phyloP scores from a whole-genome alignment of 2,113 vertebrate species.

The Monopterus albus region DNA sequence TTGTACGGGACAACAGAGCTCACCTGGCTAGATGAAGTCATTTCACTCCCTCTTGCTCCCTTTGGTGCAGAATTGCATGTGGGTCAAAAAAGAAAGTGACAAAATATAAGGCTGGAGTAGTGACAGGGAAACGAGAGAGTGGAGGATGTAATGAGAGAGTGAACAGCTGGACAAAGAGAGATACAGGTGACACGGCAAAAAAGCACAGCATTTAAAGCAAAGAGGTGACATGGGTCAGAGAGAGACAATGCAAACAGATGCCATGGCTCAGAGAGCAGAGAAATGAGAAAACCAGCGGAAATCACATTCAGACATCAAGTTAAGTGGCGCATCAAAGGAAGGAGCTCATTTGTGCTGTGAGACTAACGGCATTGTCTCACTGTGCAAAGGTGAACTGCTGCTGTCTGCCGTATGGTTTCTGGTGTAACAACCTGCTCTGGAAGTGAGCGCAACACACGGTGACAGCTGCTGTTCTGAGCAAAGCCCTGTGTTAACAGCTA shows the following conservation, averaged over 20 bases:
- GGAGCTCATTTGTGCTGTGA: background rate
- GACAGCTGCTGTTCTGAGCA: constrained; percentile 25
- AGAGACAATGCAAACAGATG: constrained; percentile 10
- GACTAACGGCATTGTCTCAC: background rate
- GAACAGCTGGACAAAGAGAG: background rate
- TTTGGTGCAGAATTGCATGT: constrained; percentile 31
- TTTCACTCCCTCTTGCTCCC: constrained; percentile 10
- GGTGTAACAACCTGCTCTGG: constrained; percentile 15
- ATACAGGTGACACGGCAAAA: constrained; percentile 1
- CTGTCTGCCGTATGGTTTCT: constrained; percentile 39
- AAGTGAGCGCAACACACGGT: constrained; percentile 14
- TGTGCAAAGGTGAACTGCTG: constrained; percentile 12
- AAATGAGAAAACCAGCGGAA: constrained; percentile 17
- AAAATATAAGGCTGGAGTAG: background rate
- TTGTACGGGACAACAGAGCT: constrained; percentile 22
- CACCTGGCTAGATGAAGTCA: constrained; percentile 31
- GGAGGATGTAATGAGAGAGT: constrained; percentile 1
- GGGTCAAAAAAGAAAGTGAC: constrained; percentile 5
- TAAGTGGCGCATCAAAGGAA: constrained; percentile 21
- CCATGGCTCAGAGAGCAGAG: background rate
- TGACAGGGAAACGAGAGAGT: background rate
- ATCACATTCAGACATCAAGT: constrained; percentile 19
- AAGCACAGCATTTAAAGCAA: constrained; percentile 11
- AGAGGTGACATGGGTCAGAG: background rate
- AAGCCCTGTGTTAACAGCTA: background rate